Evolutionary conservation across 2,888 invertebrate species (phyloP).

Genomic region (Drosophila histrio): DNA sequence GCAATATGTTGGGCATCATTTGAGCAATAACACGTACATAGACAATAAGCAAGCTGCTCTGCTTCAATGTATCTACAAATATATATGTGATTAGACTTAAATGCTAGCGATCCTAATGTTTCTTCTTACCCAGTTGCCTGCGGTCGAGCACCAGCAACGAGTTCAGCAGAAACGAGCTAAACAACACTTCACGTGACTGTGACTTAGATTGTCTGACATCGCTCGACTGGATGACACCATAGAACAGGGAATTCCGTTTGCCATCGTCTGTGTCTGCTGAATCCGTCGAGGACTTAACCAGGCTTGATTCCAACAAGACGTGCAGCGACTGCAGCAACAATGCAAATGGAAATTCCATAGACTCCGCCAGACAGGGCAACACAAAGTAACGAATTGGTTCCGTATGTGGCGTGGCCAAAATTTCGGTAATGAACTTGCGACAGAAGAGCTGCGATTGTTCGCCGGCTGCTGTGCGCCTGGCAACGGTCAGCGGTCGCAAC

Average conservation of each 20-base stretch:
- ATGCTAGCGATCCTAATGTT: background rate
- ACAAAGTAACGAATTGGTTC: constrained; percentile 89
- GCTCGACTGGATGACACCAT: constrained; percentile 16
- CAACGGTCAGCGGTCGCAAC: constrained; percentile 89
- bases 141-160: constrained; percentile 82
- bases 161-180: constrained; percentile 82
- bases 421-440: constrained; percentile 86
- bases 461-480: constrained; percentile 64
- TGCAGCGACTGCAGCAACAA: constrained; percentile 85
- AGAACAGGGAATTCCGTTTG: constrained; percentile 41
- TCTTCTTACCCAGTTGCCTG: constrained; percentile 73
- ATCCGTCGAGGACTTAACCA: constrained; percentile 25
- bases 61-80: constrained; percentile 66
- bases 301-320: constrained; percentile 37
- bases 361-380: constrained; percentile 88
- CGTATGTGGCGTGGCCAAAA: constrained; percentile 88
- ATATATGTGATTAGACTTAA: background rate
- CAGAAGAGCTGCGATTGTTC: constrained; percentile 71
- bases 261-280: constrained; percentile 59
- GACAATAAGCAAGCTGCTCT: constrained; percentile 67
- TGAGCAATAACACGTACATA: constrained; percentile 83
- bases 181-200: constrained; percentile 48
- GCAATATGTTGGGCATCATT: constrained; percentile 82
- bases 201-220: constrained; percentile 2
- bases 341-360: constrained; percentile 85